Conservation (phyloP, 2,113 vertebrate genomes). For the Verasper variegatus region DNA sequence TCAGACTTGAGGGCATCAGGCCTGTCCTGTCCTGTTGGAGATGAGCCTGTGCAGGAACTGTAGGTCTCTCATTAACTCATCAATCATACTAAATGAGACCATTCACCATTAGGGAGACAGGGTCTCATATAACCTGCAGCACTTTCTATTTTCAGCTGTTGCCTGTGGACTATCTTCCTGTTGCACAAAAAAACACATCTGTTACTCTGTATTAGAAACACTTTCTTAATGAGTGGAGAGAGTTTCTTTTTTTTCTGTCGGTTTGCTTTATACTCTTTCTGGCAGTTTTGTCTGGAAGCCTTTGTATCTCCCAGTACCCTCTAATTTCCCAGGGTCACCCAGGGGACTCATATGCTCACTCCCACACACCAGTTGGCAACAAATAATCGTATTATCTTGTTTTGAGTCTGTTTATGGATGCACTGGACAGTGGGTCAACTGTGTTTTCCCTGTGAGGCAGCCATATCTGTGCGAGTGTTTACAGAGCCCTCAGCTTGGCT, state of each 20-base stretch:
- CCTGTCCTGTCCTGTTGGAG: slow-evolving; percentile 26
- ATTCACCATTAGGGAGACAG: slow-evolving; percentile 10
- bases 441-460: slow-evolving; percentile 22
- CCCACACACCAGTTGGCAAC: slow-evolving; percentile 23
- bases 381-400: slow-evolving; percentile 56
- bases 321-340: slow-evolving; percentile 50
- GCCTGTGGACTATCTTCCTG: neutral
- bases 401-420: slow-evolving; percentile 37
- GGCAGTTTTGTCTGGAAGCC: slow-evolving; percentile 6
- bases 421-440: slow-evolving; percentile 18
- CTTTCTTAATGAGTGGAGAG: neutral
- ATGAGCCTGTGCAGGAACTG: slow-evolving; percentile 30
- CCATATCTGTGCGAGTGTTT: slow-evolving; percentile 29
- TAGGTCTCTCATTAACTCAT: slow-evolving; percentile 59
- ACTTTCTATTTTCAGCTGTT: slow-evolving; percentile 24
- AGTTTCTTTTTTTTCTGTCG: neutral
- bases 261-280: slow-evolving; percentile 4
- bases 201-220: neutral
- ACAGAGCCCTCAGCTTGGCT: slow-evolving; percentile 25
- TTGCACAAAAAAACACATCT: too few species aligned
- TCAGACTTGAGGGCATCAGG: slow-evolving; percentile 8
- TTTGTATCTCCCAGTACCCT: slow-evolving; percentile 9
- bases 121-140: slow-evolving; percentile 27
- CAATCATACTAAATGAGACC: slow-evolving; percentile 47
- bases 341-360: slow-evolving; percentile 26